Base-by-base conservation (phyloP, 2,113 vertebrate species). In the Peromyscus leucopus region DNA sequence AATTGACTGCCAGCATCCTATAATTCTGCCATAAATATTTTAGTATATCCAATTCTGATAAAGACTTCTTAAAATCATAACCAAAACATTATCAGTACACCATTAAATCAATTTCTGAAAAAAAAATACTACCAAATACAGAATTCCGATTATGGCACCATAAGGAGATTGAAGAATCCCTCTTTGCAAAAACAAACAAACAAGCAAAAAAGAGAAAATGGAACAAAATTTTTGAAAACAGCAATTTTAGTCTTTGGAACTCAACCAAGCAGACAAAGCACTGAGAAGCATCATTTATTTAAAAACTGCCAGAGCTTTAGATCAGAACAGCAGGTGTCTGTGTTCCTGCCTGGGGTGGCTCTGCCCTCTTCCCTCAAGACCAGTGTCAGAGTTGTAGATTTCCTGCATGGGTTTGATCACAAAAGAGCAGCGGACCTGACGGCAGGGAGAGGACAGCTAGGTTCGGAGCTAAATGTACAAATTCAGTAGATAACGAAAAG, bases 191-290 rank as follows among this genome's bases (percentile, higher is more conserved):
- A 39, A n/a, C 19, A n/a, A 71, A 33, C 5, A 76, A 39, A 89
- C 51, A 7, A 65, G 10, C 36, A 13, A 74, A 15, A 91, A 67
- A 12, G 88, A 65, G 28, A 88, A 95, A 72, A 90, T 31, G 84
- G 72, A 94, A 95, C 42, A 26, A 80, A 86, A 48, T n/a, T 87
- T 31, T 72, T 6, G 51, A 86, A 95, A 93, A 51, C 26, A 94
- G 79, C 4, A 67, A 88, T 95, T 93, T 92, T 10, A 93, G 67
- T 33, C 6, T 86, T 57, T 95, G 33, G 61, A 93, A 76, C 57
- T 78, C n/a, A 83, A 31, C 57, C 39, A 48, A 46, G 51, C 55
- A 95, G 74, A 65, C 48, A 91, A 82, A 61, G 89, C 63, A 76
- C 31, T 59, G 15, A 78, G 22, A 89, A 65, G 22, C 33, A 92